Conservation (phyloP, 2,888 invertebrate genomes). For the Nebria brevicollis region DNA sequence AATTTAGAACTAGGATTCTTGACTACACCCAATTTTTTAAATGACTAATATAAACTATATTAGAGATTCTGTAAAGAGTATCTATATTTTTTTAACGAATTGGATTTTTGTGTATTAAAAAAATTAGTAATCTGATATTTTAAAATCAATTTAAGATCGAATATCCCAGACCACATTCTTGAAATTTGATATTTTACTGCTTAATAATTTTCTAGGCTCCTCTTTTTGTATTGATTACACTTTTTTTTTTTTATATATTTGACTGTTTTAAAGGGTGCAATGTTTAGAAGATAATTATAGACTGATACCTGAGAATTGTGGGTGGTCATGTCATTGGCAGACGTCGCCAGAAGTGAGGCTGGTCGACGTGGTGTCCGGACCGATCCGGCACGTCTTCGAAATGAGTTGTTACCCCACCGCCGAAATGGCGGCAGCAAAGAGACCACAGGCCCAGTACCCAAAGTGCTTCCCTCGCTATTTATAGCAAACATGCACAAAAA, state of each 20-base stretch:
- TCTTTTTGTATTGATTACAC: too few species aligned
- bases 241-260: too few species aligned
- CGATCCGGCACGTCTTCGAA: slow-evolving; percentile 59
- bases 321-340: slow-evolving; percentile 23
- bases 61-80: too few species aligned
- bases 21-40: too few species aligned
- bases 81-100: too few species aligned
- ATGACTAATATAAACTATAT: too few species aligned
- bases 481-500: slow-evolving; percentile 13
- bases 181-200: background rate
- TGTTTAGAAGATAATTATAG: background rate
- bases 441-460: slow-evolving; percentile 60
- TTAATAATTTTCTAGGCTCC: background rate
- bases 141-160: background rate
- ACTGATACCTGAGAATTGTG: slow-evolving; percentile 20
- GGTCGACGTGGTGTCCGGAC: slow-evolving; percentile 50
- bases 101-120: too few species aligned
- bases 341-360: slow-evolving; percentile 2
- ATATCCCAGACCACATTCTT: background rate
- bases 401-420: slow-evolving; percentile 59
- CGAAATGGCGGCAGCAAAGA: slow-evolving; percentile 61
- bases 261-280: too few species aligned
- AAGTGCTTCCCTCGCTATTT: slow-evolving; percentile 59
- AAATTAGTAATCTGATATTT: background rate
- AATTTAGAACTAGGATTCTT: background rate